phyloP scores from a whole-genome alignment of 2,888 invertebrate species.

The Gastrophysa polygoni region DNA sequence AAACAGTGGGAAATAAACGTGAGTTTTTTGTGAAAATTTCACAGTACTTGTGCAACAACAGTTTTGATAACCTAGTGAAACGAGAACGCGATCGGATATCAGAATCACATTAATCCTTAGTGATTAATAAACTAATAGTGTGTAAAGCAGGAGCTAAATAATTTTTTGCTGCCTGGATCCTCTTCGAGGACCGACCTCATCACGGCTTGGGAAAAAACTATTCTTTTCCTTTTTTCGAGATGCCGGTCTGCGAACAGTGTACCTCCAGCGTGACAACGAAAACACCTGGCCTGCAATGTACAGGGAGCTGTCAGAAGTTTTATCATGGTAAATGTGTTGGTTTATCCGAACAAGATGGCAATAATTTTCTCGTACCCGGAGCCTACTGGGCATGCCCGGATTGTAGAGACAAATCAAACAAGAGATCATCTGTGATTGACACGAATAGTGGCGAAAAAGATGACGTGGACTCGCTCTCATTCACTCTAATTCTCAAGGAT shows the following conservation, averaged over 20 bases:
- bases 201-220: neutral
- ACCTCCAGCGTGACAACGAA: neutral
- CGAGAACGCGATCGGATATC: neutral
- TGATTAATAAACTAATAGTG: neutral
- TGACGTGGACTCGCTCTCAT: neutral
- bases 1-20: neutral
- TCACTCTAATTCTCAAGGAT: neutral
- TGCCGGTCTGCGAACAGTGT: neutral
- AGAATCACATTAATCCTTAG: neutral
- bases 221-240: neutral
- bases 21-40: constrained; percentile 2
- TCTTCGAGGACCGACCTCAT: neutral
- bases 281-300: neutral
- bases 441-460: neutral
- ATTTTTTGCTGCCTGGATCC: neutral
- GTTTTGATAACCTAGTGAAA: neutral
- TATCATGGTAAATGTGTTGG: neutral
- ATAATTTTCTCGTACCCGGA: neutral
- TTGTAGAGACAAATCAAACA: neutral
- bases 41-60: neutral
- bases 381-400: neutral
- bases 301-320: neutral
- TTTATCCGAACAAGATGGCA: neutral
- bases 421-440: neutral
- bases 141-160: neutral